Evolutionary conservation across 2,797 vertebrate genomes (phyloP), one percentile per base, ranked within the genome.

Genomic region (Dermochelys coriacea): DNA sequence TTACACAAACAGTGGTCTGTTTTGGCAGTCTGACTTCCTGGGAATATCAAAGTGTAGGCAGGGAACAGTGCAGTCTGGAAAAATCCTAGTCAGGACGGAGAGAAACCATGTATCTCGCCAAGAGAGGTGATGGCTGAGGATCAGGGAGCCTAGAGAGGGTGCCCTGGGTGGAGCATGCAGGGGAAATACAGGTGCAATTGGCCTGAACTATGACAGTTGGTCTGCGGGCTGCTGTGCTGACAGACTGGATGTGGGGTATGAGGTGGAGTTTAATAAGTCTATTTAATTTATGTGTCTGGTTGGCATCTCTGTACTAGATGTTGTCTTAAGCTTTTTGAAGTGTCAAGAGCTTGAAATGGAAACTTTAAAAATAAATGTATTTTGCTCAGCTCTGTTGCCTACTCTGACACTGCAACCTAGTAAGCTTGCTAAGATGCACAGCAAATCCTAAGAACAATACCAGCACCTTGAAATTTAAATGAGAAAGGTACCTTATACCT

Each of bases 251-350:
- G 61, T 85, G 12, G 52, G 89, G 54, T 85, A 87, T 41, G 78
- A 91, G 21, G 41, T 74, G 12, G 16, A 61, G 83, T 75, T 85
- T 85, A 84, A 49, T 51, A 49, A 82, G 15, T 19, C 54, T 90
- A 31, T 47, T 86, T 84, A 87, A 88, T 64, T 71, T 91, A 71
- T 51, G 12, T n/a, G 7, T 88, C 89, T 88, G 9, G 21, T 90
- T 87, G 80, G 12, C 23, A 80, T 7, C 15, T 2, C 84, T 37
- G 37, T 47, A 45, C 23, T 93, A 84, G 31, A 80, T 64, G 11
- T 80, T 92, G 29, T 89, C 74, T 94, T 88, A 91, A 95, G 91
- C 51, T 84, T 87, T 75, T 78, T 82, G 59, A 45, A 80, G 41
- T 82, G 19, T 1, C 31, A 78, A 84, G 25, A 52, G 11, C 91